phyloP scores from a whole-genome alignment of 23 tunicate species.

The Oikopleura vanhoeffeni region DNA sequence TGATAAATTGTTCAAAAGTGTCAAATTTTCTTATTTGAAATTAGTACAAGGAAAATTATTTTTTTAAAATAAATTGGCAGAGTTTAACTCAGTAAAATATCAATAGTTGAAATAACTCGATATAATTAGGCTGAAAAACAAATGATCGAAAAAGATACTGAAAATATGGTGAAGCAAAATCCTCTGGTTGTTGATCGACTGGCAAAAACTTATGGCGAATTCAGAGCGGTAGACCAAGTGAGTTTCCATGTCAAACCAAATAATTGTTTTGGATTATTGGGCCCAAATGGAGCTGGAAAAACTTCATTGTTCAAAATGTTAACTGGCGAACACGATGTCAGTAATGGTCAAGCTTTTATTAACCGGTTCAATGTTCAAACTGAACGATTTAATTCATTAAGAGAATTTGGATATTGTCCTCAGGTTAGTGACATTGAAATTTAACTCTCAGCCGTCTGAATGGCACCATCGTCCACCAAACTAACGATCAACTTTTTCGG shows the following conservation, averaged over 20 bases:
- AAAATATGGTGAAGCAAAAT: neutral
- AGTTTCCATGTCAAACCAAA: constrained; percentile 41
- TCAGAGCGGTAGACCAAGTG: constrained; percentile 16
- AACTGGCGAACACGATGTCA: constrained; percentile 52
- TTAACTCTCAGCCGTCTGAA: too few species aligned
- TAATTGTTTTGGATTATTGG: constrained; percentile 82
- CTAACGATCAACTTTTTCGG: too few species aligned
- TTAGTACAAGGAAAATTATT: too few species aligned
- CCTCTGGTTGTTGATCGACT: constrained; percentile 22
- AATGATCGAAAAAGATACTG: neutral
- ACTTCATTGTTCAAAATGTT: constrained; percentile 92
- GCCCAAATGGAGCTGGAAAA: constrained; percentile 95
- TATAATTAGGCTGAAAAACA: neutral
- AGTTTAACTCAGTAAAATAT: too few species aligned
- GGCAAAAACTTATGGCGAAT: constrained; percentile 26
- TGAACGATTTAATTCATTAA: constrained; percentile 30
- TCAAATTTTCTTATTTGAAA: too few species aligned
- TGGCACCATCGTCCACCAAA: too few species aligned
- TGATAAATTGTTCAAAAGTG: too few species aligned
- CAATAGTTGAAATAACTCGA: too few species aligned
- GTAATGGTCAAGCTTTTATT: constrained; percentile 50
- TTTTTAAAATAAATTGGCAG: too few species aligned
- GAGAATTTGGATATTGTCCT: constrained; percentile 83
- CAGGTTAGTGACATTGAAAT: constrained; percentile 7
- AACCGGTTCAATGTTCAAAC: neutral